Conservation (phyloP, 2,113 vertebrate genomes). For the Benitochromis conjunctus region DNA sequence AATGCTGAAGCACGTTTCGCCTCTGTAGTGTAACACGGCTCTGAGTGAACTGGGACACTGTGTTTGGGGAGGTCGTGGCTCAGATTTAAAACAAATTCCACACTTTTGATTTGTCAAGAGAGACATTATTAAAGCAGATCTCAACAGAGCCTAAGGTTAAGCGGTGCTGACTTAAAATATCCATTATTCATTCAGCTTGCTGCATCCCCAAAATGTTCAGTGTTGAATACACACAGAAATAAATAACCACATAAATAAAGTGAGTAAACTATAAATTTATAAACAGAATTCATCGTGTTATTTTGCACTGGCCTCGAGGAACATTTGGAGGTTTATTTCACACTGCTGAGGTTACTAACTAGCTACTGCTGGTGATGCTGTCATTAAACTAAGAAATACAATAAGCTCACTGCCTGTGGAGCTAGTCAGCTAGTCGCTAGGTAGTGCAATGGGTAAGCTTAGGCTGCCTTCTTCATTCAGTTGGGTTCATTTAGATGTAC, state of each 20-base stretch:
- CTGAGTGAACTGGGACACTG: background rate
- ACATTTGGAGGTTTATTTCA: background rate
- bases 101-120: background rate
- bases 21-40: background rate
- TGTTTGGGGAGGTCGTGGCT: background rate
- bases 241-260: background rate
- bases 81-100: background rate
- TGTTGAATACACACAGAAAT: background rate
- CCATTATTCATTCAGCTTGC: background rate
- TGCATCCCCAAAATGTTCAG: background rate
- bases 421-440: background rate
- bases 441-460: background rate
- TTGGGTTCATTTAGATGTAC: background rate
- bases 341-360: background rate
- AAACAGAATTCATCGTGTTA: background rate
- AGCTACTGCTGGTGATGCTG: background rate
- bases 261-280: background rate
- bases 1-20: background rate
- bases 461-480: background rate
- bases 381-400: background rate
- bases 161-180: background rate
- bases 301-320: background rate
- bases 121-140: background rate
- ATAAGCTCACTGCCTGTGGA: background rate
- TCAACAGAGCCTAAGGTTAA: background rate